These are phyloP conservation scores for Amazonetta brasiliensis DNA, from an alignment of 2,797 vertebrate species.

Conservation along the genomic window DNA sequence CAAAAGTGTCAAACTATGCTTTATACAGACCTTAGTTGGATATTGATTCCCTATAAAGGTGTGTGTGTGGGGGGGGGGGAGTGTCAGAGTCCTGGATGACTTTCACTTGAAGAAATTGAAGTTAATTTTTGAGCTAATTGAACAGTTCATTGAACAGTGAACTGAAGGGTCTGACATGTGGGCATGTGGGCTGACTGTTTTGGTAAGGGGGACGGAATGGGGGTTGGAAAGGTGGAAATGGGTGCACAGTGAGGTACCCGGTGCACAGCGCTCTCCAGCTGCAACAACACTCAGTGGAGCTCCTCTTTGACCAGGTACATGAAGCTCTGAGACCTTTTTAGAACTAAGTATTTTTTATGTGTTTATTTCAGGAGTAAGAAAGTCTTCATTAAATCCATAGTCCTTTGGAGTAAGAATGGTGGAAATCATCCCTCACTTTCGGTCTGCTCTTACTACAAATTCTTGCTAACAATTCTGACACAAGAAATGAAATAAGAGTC, in stretches of 20 bases:
- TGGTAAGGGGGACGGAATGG: background rate
- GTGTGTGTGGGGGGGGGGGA: too few species aligned
- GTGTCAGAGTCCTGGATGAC: background rate
- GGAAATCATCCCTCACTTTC: background rate
- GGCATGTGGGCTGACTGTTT: background rate
- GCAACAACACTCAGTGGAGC: background rate
- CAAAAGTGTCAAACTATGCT: background rate
- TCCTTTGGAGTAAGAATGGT: background rate
- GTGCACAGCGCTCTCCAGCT: background rate
- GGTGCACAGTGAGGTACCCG: background rate
- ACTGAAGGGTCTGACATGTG: background rate
- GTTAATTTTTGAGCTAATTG: background rate
- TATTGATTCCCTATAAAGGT: background rate
- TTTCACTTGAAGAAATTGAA: background rate
- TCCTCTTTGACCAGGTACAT: background rate
- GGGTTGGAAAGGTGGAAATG: background rate
- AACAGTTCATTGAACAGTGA: background rate
- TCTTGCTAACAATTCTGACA: background rate
- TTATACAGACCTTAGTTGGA: background rate
- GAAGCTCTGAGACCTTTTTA: background rate
- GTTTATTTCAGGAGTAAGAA: background rate
- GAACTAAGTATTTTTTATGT: background rate
- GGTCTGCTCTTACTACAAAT: background rate
- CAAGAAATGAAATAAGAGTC: background rate
- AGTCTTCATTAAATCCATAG: background rate